phyloP scores from a whole-genome alignment of 2,888 invertebrate species.

The Leptothorax acervorum region DNA sequence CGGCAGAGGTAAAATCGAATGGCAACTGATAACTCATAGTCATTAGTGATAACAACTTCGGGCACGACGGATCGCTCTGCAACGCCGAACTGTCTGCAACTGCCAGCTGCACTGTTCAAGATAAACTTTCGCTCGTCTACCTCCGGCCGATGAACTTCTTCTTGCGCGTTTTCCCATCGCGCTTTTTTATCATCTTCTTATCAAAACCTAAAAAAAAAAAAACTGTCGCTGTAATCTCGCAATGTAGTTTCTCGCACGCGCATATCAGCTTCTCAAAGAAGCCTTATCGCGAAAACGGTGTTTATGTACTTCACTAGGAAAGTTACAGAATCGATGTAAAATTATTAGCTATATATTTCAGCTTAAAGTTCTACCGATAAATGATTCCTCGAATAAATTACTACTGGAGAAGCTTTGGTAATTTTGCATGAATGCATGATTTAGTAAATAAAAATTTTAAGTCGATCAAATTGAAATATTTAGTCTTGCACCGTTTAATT shows the following conservation, averaged over 20 bases:
- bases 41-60: slow-evolving; percentile 79
- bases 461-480: slow-evolving; percentile 2
- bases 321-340: slow-evolving; percentile 12
- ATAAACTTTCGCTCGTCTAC: slow-evolving; percentile 75
- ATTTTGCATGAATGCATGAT: not conserved
- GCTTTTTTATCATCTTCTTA: slow-evolving; percentile 62
- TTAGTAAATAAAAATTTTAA: not conserved
- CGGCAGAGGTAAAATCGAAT: slow-evolving; percentile 72
- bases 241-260: not conserved
- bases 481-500: not conserved
- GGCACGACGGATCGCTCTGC: slow-evolving; percentile 68
- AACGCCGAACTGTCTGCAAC: slow-evolving; percentile 75
- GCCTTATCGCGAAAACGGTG: not conserved
- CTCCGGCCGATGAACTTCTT: slow-evolving; percentile 58
- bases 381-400: not conserved
- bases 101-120: slow-evolving; percentile 68
- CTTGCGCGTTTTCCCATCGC: slow-evolving; percentile 36
- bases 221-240: not conserved
- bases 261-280: not conserved
- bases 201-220: slow-evolving; percentile 51
- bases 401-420: not conserved
- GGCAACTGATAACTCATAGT: slow-evolving; percentile 73
- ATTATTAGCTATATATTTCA: not conserved
- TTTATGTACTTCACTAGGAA: not conserved
- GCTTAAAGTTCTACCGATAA: not conserved